Evolutionary conservation across 2,113 vertebrate species (phyloP).

Genomic region (Paracanthobrama guichenoti): DNA sequence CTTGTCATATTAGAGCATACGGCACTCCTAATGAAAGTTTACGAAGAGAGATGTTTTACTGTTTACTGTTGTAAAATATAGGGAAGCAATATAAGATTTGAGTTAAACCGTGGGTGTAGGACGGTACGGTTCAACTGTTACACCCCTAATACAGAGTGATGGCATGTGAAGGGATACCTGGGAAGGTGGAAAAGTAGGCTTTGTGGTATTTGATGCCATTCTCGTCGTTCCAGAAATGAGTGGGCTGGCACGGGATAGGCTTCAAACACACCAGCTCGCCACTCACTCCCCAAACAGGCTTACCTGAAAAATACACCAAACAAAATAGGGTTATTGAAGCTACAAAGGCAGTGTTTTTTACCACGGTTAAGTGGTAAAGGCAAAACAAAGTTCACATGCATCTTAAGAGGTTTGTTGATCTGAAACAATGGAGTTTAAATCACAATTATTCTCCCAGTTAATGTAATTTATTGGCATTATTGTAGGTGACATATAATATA

Average conservation of each 20-base stretch:
- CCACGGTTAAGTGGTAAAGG: no score
- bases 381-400: no score
- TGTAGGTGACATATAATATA: not conserved
- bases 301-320: constrained; percentile 73
- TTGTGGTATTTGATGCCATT: constrained; percentile 91
- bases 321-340: constrained; percentile 5
- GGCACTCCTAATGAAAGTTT: no score
- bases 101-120: no score
- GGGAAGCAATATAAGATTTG: no score
- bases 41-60: no score
- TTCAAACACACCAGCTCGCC: constrained; percentile 95
- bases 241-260: constrained; percentile 93
- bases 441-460: not conserved
- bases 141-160: not conserved
- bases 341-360: no score
- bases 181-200: constrained; percentile 92
- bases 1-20: no score
- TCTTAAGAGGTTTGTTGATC: no score
- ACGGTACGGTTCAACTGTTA: no score
- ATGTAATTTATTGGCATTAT: not conserved
- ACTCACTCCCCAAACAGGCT: constrained; percentile 90
- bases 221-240: constrained; percentile 96
- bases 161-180: constrained; percentile 72
- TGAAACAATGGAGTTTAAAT: not conserved
- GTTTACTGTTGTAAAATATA: no score